Percentiles rank a stretch among this genome's conserved stretches.
These are phyloP conservation scores for Aplocera efformata DNA, from an alignment of 2,888 invertebrate genomes.

Conservation along the genomic window DNA sequence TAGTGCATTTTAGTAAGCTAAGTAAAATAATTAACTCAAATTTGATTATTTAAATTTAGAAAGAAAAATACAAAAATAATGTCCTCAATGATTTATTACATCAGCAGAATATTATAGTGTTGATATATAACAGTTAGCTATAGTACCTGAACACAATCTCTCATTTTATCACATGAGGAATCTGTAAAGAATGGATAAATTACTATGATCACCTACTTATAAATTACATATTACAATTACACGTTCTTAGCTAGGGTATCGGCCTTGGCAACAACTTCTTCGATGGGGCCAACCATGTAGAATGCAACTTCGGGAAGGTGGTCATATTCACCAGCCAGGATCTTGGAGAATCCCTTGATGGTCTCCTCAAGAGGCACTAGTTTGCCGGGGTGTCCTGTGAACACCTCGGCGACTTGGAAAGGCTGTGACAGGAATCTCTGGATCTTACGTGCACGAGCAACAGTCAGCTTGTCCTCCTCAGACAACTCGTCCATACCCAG, in stretches of 20 bases:
- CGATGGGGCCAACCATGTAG: conserved; percentile 97
- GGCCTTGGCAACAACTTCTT: conserved; percentile 92
- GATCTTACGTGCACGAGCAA: conserved; percentile 96
- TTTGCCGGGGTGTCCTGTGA: conserved; percentile 95
- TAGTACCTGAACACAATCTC: conserved; percentile 24
- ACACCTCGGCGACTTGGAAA: conserved; percentile 95
- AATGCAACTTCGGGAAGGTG: conserved; percentile 96
- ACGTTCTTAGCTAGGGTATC: conserved; percentile 88
- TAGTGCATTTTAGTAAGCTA: too few species aligned
- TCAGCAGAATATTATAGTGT: conserved; percentile 43
- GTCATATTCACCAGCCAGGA: conserved; percentile 91
- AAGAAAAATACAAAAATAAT: conserved; percentile 44
- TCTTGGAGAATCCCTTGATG: conserved; percentile 92
- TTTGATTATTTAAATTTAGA: not conserved
- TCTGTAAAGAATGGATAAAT: conserved; percentile 20
- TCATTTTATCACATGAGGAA: conserved; percentile 15
- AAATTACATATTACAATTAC: conserved; percentile 31
- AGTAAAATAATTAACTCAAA: too few species aligned
- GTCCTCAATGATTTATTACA: conserved; percentile 24
- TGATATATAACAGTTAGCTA: conserved; percentile 19
- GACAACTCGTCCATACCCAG: conserved; percentile 92
- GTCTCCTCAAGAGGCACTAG: conserved; percentile 93
- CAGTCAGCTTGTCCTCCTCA: conserved; percentile 96
- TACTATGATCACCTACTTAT: conserved; percentile 30
- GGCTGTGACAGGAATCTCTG: conserved; percentile 97